Evolutionary conservation across 2,888 invertebrate species (phyloP).

Genomic region (Cheilosia soror): DNA sequence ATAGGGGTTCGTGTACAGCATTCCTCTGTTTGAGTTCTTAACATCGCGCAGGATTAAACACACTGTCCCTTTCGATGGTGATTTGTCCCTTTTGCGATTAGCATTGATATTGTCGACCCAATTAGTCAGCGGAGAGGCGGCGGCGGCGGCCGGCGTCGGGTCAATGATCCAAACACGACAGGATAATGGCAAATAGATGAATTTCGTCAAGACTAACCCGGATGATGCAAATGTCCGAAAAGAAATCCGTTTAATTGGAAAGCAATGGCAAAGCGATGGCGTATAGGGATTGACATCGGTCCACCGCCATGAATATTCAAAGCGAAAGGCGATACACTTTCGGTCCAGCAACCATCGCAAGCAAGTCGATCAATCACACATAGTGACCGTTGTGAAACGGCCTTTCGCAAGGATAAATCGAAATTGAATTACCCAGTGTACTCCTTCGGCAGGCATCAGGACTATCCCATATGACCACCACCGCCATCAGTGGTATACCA

Average conservation of each 20-base stretch:
- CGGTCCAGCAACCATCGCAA: slow-evolving; percentile 15
- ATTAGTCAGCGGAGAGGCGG: slow-evolving; percentile 10
- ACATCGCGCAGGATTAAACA: background rate
- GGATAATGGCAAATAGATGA: slow-evolving; percentile 43
- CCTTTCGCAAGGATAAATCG: slow-evolving; percentile 54
- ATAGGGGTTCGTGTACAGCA: background rate
- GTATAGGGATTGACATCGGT: slow-evolving; percentile 41
- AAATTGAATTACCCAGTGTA: slow-evolving; percentile 53
- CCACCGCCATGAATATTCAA: slow-evolving; percentile 65
- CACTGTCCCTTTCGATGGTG: background rate
- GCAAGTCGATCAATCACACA: slow-evolving; percentile 64
- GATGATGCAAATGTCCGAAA: slow-evolving; percentile 40
- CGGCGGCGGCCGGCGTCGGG: no score
- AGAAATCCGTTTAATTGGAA: slow-evolving; percentile 72
- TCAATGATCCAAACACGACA: slow-evolving; percentile 3
- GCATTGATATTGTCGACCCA: slow-evolving; percentile 58
- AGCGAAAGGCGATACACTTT: slow-evolving; percentile 70
- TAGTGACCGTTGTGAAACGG: slow-evolving; percentile 7
- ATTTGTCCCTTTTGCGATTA: slow-evolving; percentile 43
- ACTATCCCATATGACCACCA: slow-evolving; percentile 23
- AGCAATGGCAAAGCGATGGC: slow-evolving; percentile 52
- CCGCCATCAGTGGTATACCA: background rate
- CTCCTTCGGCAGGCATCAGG: slow-evolving; percentile 4
- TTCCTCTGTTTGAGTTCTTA: slow-evolving; percentile 24
- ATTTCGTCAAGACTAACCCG: slow-evolving; percentile 26